Base-by-base conservation (phyloP, 2,797 vertebrate species). In the Erethizon dorsatum region DNA sequence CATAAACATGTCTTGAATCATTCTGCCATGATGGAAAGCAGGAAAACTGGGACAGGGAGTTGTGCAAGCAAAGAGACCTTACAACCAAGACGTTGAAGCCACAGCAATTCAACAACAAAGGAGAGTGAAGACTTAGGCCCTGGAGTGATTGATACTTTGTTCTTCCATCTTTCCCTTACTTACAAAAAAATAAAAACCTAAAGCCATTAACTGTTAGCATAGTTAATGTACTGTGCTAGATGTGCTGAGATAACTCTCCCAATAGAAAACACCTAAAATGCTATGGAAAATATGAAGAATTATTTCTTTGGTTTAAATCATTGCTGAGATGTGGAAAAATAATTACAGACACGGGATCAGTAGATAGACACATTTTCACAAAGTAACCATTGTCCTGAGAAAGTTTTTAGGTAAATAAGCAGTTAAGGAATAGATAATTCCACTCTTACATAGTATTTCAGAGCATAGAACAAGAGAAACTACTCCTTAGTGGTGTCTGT, bases 1-100 rank as follows among this genome's bases (percentile, higher is more conserved):
- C 88, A 97, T 97, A 98, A 98, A 97, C 85, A 90, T 96, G 96
- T 97, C 97, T 88, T 94, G 83, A 97, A 95, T 92, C 97, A 97
- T 96, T 97, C 97, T 94, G 22, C 92, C 85, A 94, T 95, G 92
- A 95, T 87, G 85, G 97, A 97, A 95, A 96, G 85, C 69, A 97
- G 97, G 96, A 97, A 95, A 97, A 97, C 87, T 87, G 90, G 97
- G 78, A 89, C 8, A 0, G 96, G 97, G 97, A 97, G 96, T 92
- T 83, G 85, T 94, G 79, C 88, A 92, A 92, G 95, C 85, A 96
- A 94, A 96, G 90, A 94, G 88, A 91, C 85, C 97, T 97, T 96
- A 96, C 26, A 93, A 86, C 92, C 67, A 91, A 93, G 83, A 95
- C 95, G 97, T 86, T 96, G 97, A 98, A 98, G 92, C 88, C 83